Conservation (phyloP, 2,113 vertebrate species). For the Antechinus stuartii region DNA sequence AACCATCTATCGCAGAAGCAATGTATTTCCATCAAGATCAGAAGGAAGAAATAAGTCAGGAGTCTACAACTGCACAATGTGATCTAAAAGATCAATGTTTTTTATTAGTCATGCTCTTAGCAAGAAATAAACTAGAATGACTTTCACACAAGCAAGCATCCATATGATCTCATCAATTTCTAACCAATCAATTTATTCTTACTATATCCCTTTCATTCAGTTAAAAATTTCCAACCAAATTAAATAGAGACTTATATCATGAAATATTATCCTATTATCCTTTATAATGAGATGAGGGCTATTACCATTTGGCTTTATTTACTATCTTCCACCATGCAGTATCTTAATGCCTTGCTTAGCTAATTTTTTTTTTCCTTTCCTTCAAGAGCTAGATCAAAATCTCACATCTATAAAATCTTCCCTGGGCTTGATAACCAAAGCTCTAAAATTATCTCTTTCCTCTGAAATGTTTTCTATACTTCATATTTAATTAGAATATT, state of each 20-base stretch:
- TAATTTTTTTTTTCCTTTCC: not conserved
- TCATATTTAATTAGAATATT: not conserved
- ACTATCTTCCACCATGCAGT: not conserved
- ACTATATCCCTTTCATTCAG: not conserved
- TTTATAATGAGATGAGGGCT: not conserved
- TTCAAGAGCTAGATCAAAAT: not conserved
- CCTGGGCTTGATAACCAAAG: not conserved
- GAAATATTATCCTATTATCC: not conserved
- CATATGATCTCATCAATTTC: not conserved
- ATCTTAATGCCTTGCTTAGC: not conserved
- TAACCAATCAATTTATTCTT: not conserved
- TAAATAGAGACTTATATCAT: not conserved
- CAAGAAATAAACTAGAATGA: not conserved
- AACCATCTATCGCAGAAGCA: not conserved
- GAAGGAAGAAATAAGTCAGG: not conserved
- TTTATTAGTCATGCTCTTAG: not conserved
- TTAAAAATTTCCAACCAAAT: slow-evolving; percentile 10
- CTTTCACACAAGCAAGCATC: not conserved
- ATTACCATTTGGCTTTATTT: not conserved
- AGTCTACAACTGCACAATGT: not conserved
- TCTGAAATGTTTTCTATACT: not conserved
- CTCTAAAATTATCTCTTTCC: not conserved
- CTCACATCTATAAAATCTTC: no score
- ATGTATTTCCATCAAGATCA: not conserved
- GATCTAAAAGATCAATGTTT: slow-evolving; percentile 9